Percentiles rank a stretch among this genome's conserved stretches.
Conservation (phyloP, 2,113 vertebrate species). For the Epinephelus fuscoguttatus region DNA sequence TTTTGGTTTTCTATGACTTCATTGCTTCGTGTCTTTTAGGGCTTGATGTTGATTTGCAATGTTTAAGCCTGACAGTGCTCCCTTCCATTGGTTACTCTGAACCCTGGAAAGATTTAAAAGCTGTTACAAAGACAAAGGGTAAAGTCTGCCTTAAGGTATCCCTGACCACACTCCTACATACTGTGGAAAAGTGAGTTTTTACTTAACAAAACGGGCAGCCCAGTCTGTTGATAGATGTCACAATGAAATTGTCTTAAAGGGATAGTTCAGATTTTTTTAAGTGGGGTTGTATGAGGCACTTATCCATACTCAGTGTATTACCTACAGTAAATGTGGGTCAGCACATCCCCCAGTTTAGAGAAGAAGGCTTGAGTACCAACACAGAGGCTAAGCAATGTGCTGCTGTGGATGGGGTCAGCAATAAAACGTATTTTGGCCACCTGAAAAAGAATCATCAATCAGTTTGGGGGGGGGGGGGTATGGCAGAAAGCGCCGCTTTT, state of each 20-base stretch:
- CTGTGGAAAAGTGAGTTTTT: neutral
- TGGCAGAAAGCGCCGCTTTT: too few species aligned
- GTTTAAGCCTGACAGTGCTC: neutral
- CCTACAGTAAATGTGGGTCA: too few species aligned
- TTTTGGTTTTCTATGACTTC: neutral
- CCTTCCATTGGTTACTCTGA: neutral
- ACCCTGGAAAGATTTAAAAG: slow-evolving; percentile 34
- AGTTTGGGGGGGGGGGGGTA: too few species aligned
- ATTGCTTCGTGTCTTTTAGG: neutral
- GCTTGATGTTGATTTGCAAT: neutral
- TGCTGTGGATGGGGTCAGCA: too few species aligned
- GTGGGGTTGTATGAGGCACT: too few species aligned
- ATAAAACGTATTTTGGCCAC: too few species aligned
- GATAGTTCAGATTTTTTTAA: too few species aligned
- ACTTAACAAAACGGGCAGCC: neutral
- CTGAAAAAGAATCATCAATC: too few species aligned
- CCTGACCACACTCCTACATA: neutral
- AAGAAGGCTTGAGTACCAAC: too few species aligned
- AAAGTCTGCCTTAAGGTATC: neutral
- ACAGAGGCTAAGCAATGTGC: too few species aligned
- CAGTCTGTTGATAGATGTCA: neutral
- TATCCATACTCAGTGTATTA: too few species aligned
- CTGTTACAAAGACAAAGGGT: slow-evolving; percentile 55
- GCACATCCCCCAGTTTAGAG: too few species aligned
- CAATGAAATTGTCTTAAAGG: neutral